Base-by-base conservation (phyloP, 2,888 invertebrate species). In the Ophraella communa region DNA sequence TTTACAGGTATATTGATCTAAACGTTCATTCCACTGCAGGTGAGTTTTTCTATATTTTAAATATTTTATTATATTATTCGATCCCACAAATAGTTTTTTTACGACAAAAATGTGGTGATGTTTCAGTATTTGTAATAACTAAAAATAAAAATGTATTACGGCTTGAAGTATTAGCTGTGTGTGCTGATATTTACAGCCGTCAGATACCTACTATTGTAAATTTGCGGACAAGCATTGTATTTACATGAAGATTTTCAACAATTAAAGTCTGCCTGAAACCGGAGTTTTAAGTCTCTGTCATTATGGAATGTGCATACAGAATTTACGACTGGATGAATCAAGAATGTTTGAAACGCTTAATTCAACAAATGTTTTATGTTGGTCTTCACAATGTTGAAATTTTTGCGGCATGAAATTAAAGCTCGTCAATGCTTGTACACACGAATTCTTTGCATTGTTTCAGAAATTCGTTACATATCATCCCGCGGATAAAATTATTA, bases 301-400 rank as follows among this genome's bases (percentile, higher is more conserved):
- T 80, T 79, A 80, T 79, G 78, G 76, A 80, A 81, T 79, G 79
- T 79, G 77, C 78, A 80, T 80, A 77, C 78, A 79, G 78, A 78
- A 78, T 79, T 80, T 79, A 74, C 79, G 76, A 77, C 77, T 77
- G 78, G 79, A 73, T 76, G 78, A 77, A 76, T 79, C 79, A 80
- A 79, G 79, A 81, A 80, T 78, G 78, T 76, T 74, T 75, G 74
- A 78, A 78, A 76, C 74, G 77, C 73, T 79, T 78, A 77, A 78
- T 78, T 78, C 77, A 75, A 78, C 78, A 75, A 78, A 78, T 77
- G 75, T 76, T 80, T 76, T 72, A 72, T 70, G 73, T 72, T 73
- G 68, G 72, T 65, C 69, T 70, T 70, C 72, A 74, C 67, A 71
- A 75, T 74, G 72, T 77, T 78, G 74, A 72, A 76, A 78, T 79